Base-by-base conservation (phyloP, 2,797 vertebrate species). In the Fratercula arctica region DNA sequence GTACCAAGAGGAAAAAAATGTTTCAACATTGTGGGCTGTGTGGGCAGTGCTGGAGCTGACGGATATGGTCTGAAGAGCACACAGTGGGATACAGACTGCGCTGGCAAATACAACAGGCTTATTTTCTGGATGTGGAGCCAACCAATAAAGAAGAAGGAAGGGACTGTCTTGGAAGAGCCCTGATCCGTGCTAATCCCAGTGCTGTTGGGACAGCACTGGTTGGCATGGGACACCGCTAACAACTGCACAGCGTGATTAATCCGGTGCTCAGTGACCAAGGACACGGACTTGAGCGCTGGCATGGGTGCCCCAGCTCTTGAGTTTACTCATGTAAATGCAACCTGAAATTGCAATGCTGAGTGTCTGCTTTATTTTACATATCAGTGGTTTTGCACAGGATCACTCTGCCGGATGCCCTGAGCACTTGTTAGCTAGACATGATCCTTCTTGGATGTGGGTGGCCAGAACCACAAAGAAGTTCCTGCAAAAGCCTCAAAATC, bases 271-370 rank as follows among this genome's bases (percentile, higher is more conserved):
- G 54, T 64, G 80, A 80, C 39, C 45, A 60, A 64, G 64, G 88
- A 54, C 68, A 76, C 0, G 0, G 59, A 31, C 35, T 23, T 1
- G 2, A 54, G 53, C 0, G 0, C 53, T 76, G 76, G 79, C 16
- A 21, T 10, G 26, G 13, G 7, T 50, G 15, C 39, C 45, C n/a
- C 35, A 37, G 53, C 15, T 68, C 68, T 46, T 28, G 45, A 60
- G 12, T 72, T 89, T 50, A 61, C 37, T 33, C 67, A 61, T 43
- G 28, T 16, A 75, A 82, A 90, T 18, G 31, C 37, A 53, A 79
- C 33, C 31, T 57, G 48, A 78, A 85, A 75, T 24, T 35, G 53
- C 67, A 72, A 21, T 33, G 46, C 16, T 48, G 51, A 61, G 18
- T 3, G 9, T 23, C 66, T 74, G 50, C 51, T 75, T 66, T 53